Evolutionary conservation across 2,113 vertebrate species (phyloP), one percentile per base, ranked within the genome.

Genomic region (Nematolebias whitei): DNA sequence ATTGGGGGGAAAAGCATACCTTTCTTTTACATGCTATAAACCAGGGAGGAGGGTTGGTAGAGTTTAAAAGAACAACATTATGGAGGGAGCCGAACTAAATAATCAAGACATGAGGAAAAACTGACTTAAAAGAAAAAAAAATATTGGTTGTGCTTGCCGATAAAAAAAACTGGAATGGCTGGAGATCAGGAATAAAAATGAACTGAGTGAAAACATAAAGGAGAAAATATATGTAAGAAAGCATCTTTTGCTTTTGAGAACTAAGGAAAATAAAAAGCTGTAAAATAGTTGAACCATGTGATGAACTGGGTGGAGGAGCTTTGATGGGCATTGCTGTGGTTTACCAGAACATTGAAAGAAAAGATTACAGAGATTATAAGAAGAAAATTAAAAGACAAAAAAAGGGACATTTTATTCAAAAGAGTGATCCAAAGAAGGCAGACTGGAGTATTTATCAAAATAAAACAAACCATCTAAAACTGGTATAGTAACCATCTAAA

Each of bases 1-100:
- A 86, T 84, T 89, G 88, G 90, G 90, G 88, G 87, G 59, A 80
- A 85, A 78, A 85, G 15, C 9, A 29, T 29, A 16, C 81, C 65
- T 67, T 77, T 82, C 58, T 72, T 59, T 74, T 48, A 90, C 63
- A 90, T 83, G 85, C 90, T 87, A 91, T 14, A 1, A 48, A 49
- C 65, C 23, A 16, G 45, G 20, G 53, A 18, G 39, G 43, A 60
- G 26, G 45, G 55, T 18, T 55, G 59, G 22, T 23, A 32, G 60
- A 51, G 61, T 29, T 20, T 24, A 10, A 10, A 19, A 12, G 47
- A 20, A 73, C 48, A 60, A 58, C 11, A 11, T 35, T 56, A 51
- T 16, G 39, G n/a, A 56, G 56, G 24, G 58, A 61, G 61, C 22
- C 50, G 48, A 67, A 55, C 39, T 45, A 62, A 68, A 71, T 59